A percentile compares a stretch with the other conserved stretches of the same genome.
Evolutionary conservation across 2,888 invertebrate species (phyloP).

Genomic region (Stenolophus ochropezus): DNA sequence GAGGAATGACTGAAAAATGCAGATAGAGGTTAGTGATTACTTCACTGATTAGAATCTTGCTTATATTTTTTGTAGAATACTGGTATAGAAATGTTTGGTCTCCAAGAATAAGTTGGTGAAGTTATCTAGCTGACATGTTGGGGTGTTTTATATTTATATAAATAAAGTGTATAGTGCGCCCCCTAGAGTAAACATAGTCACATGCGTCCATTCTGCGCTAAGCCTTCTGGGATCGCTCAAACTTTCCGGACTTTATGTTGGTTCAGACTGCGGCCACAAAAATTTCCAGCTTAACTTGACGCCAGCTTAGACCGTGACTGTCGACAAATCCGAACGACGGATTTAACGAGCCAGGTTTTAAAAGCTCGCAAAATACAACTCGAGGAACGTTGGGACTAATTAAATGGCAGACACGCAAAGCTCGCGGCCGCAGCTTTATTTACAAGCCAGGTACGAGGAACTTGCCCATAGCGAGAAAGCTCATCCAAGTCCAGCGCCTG

Average conservation of each 20-base stretch:
- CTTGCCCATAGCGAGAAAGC: no score
- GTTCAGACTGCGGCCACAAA: slow-evolving; percentile 49
- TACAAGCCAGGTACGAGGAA: slow-evolving; percentile 37
- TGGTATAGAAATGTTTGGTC: no score
- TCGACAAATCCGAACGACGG: slow-evolving; percentile 50
- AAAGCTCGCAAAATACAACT: slow-evolving; percentile 38
- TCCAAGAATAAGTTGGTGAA: no score
- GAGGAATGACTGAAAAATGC: no score
- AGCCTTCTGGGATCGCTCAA: slow-evolving; percentile 43
- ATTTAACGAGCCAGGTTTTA: slow-evolving; percentile 53
- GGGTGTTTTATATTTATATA: slow-evolving; percentile 31
- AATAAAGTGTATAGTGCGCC: not conserved
- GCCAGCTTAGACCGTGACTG: slow-evolving; percentile 32
- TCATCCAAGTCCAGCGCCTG: no score
- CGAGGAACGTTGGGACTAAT: slow-evolving; percentile 23
- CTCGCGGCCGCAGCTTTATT: slow-evolving; percentile 7
- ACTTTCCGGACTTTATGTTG: slow-evolving; percentile 56
- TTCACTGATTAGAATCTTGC: no score
- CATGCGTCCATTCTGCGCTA: slow-evolving; percentile 38
- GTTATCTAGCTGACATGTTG: no score
- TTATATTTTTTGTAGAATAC: no score
- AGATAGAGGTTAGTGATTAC: no score
- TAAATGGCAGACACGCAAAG: slow-evolving; percentile 52
- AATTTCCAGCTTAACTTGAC: slow-evolving; percentile 47
- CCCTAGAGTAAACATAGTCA: not conserved